Evolutionary conservation across 2,797 vertebrate genomes (phyloP).

Genomic region (Streptopelia turtur): DNA sequence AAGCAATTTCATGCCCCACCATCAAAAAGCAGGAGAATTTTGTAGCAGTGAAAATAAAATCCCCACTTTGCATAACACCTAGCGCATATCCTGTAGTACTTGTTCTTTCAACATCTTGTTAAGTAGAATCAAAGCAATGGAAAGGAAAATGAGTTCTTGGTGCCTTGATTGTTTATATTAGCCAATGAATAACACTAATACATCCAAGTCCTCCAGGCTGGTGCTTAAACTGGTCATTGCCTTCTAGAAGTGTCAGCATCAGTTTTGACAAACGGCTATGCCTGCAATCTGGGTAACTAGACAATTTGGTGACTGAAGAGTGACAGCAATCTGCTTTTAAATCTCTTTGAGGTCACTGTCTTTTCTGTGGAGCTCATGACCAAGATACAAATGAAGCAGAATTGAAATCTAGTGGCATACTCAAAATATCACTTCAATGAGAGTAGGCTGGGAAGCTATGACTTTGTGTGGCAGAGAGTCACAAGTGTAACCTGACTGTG

Average conservation of each 20-base stretch:
- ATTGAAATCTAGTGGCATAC: neutral
- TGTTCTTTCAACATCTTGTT: neutral
- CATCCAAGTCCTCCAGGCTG: neutral
- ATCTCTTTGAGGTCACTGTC: neutral
- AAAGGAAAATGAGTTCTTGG: neutral
- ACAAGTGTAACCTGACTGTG: neutral
- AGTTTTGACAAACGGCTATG: neutral
- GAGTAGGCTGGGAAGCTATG: neutral
- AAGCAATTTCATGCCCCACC: neutral
- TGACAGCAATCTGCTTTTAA: neutral
- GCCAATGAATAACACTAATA: neutral
- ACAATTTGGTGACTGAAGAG: neutral
- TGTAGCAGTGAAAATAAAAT: neutral
- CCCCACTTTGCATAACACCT: neutral
- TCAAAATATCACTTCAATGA: neutral
- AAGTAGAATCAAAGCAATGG: neutral
- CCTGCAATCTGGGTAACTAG: neutral
- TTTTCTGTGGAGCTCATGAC: neutral
- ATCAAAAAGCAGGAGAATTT: neutral
- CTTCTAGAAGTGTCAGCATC: neutral
- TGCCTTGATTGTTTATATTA: neutral
- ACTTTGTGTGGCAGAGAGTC: neutral
- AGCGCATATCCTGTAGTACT: neutral
- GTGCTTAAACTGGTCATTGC: neutral
- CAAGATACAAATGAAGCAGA: neutral